Conservation (phyloP, 2,797 vertebrate species). For the Poecilia wingei region DNA sequence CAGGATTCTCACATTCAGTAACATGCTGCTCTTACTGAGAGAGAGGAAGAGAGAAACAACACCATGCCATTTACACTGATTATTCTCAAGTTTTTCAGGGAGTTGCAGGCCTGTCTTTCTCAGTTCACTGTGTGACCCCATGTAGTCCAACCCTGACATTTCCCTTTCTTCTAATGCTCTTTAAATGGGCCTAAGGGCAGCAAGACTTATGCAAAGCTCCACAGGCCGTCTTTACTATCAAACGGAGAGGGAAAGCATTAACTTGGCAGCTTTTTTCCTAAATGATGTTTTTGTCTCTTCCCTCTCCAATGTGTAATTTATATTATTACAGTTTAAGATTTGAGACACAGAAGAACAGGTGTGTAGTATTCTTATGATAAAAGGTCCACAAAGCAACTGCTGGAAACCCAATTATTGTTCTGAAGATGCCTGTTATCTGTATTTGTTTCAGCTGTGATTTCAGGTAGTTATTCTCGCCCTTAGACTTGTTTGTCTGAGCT, state of each 20-base stretch:
- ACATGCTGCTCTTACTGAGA: not conserved
- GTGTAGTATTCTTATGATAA: slow-evolving; percentile 36
- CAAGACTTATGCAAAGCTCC: not conserved
- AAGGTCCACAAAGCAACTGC: slow-evolving; percentile 17
- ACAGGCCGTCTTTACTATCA: not conserved
- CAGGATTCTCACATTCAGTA: not conserved
- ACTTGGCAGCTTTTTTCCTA: not conserved
- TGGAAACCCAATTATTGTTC: slow-evolving; percentile 22
- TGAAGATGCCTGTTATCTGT: slow-evolving; percentile 9
- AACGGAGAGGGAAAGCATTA: not conserved
- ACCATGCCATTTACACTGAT: not conserved
- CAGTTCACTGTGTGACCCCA: not conserved
- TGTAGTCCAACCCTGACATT: not conserved
- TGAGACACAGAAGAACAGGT: slow-evolving; percentile 7
- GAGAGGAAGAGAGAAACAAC: not conserved
- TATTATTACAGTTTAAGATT: slow-evolving; percentile 19
- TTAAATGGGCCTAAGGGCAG: not conserved
- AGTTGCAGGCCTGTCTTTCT: not conserved
- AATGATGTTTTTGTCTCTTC: not conserved
- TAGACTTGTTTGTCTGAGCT: slow-evolving; percentile 16
- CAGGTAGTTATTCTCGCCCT: slow-evolving; percentile 12
- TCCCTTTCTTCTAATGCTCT: not conserved
- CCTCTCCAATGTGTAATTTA: slow-evolving; percentile 22
- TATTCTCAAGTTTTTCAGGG: slow-evolving; percentile 1
- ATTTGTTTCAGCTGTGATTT: slow-evolving; percentile 5